Percentiles rank a stretch among this genome's conserved stretches.
Evolutionary conservation across 2,113 vertebrate species (phyloP).

Genomic region (Poeciliopsis turrubarensis): DNA sequence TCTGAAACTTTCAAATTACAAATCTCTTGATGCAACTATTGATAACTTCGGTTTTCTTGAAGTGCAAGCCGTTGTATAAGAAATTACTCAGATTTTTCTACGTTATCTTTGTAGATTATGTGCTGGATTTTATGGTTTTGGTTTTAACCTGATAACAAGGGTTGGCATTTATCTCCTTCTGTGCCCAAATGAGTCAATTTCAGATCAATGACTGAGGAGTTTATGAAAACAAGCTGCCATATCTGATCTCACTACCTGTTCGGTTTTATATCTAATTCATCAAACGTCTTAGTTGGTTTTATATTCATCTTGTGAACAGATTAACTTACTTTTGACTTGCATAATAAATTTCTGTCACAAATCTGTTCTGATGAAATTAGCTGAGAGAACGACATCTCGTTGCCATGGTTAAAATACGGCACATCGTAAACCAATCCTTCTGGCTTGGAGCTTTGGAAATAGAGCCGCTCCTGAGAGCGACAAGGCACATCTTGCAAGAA

Average conservation of each 20-base stretch:
- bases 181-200: constrained; percentile 44
- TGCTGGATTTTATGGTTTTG: constrained; percentile 31
- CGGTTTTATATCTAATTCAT: too few relatives aligned
- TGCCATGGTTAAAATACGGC: constrained; percentile 37
- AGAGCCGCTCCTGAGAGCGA: constrained; percentile 50
- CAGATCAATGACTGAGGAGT: constrained; percentile 35
- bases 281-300: too few relatives aligned
- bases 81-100: constrained; percentile 11
- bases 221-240: constrained; percentile 42
- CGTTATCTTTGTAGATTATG: constrained; percentile 15
- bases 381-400: constrained; percentile 21
- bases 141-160: not conserved
- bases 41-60: not conserved
- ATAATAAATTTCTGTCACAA: not conserved
- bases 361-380: not conserved
- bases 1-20: not conserved
- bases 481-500: constrained; percentile 42
- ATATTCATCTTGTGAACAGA: not conserved
- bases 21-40: not conserved
- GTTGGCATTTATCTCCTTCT: constrained; percentile 7
- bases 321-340: not conserved
- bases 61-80: not conserved
- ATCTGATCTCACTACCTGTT: not conserved
- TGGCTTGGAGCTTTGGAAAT: constrained; percentile 44
- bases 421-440: not conserved